Base-by-base conservation (phyloP, 2,113 vertebrate species). In the Spheniscus mendiculus region DNA sequence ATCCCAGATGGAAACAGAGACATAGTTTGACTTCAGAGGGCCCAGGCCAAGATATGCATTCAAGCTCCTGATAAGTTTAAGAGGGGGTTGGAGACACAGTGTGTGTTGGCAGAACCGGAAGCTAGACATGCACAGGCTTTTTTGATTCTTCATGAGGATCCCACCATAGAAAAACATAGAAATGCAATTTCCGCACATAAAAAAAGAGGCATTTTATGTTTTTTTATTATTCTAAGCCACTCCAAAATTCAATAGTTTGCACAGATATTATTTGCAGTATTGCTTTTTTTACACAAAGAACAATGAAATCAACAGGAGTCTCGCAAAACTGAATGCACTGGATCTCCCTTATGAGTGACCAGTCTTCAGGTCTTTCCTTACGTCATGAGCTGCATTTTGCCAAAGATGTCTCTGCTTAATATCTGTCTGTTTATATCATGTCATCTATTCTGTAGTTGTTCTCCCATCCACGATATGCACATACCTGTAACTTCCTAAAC, bases 1-100 rank as follows among this genome's bases (percentile, higher is more conserved):
- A 91, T 21, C 78, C 69, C 87, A 90, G 47, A 83, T 76, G 85
- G 83, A 91, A 97, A 95, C 40, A 89, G 79, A 92, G 91, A 53
- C 59, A 63, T 21, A 50, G 47, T 72, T 74, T 94, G 72, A 84
- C 84, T 95, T 92, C 95, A 93, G 92, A 94, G 53, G 11, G 58
- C 40, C 12, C n/a, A 65, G 72, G 74, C 32, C 55, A 58, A 94
- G 87, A 93, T 63, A 94, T 3, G 5, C 34, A 22, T 85, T 84
- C 45, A 65, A 56, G 44, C 30, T 86, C 45, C 32, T 63, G 67
- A 81, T 11, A 93, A 55, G 56, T 83, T 95, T 90, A 85, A 97
- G 92, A 86, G 44, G 9, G 36, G 6, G 4, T 10, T 89, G 67
- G 59, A 93, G 50, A 86, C 5, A 18, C 19, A 23, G 40, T 16